Evolutionary conservation across 30 jellyfish, hydroid and myxozoan genomes (phyloP).

Genomic region (Aurelia aurita complex sp. Pacific): DNA sequence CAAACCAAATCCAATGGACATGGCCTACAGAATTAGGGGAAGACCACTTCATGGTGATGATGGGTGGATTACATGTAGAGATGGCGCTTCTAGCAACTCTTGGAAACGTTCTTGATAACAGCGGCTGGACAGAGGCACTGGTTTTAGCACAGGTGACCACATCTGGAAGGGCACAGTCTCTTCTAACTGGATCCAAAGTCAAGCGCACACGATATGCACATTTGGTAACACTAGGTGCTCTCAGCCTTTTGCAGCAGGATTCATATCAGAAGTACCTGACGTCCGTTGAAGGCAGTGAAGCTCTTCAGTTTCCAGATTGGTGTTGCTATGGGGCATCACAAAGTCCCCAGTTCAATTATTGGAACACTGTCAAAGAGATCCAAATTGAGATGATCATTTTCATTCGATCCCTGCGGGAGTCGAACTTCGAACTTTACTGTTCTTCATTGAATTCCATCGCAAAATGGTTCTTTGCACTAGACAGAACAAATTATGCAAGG

Average conservation of each 20-base stretch:
- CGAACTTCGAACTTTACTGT: slow-evolving; percentile 19
- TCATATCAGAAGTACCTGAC: neutral
- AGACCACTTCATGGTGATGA: slow-evolving; percentile 11
- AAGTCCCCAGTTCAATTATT: slow-evolving; percentile 4
- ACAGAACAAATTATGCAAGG: slow-evolving; percentile 30
- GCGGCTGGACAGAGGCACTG: slow-evolving; percentile 24
- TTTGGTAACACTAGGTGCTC: too few species aligned
- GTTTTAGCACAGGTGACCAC: slow-evolving; percentile 29
- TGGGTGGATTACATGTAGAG: slow-evolving; percentile 33
- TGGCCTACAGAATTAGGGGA: slow-evolving; percentile 12
- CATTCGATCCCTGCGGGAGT: slow-evolving; percentile 23
- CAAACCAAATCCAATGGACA: slow-evolving; percentile 42
- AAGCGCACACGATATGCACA: slow-evolving; percentile 19
- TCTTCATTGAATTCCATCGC: slow-evolving; percentile 1
- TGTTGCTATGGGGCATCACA: too few species aligned
- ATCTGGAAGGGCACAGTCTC: slow-evolving; percentile 56
- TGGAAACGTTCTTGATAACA: slow-evolving; percentile 7
- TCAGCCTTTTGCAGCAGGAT: too few species aligned
- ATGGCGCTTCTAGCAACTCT: slow-evolving; percentile 7
- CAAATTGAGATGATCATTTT: neutral
- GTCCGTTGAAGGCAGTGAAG: too few species aligned
- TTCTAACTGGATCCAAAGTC: slow-evolving; percentile 35
- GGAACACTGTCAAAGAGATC: slow-evolving; percentile 6
- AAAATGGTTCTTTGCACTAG: slow-evolving; percentile 48
- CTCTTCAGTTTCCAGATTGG: too few species aligned